Evolutionary conservation across 1,140 invertebrate genomes (phyloP).

Genomic region (Cyclina sinensis): DNA sequence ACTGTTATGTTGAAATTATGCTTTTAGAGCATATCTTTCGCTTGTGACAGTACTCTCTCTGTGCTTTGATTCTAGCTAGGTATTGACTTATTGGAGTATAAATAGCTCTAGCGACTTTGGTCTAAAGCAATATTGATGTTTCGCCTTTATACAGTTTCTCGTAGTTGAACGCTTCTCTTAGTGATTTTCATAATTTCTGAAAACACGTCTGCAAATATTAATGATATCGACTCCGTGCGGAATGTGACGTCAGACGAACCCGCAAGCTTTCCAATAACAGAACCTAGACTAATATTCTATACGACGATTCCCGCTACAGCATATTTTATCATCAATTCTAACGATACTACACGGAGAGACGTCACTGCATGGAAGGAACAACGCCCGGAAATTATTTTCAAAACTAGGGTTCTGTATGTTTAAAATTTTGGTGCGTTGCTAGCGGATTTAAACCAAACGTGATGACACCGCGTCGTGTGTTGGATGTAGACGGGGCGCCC

Average conservation of each 20-base stretch:
- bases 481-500: conserved; percentile 40
- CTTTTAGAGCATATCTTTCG: too few species aligned
- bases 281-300: conserved; percentile 61
- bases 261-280: conserved; percentile 60
- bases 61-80: conserved; percentile 41
- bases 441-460: conserved; percentile 20
- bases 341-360: conserved; percentile 50
- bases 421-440: conserved; percentile 28
- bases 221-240: conserved; percentile 67
- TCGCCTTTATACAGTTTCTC: conserved; percentile 36
- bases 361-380: conserved; percentile 39
- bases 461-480: conserved; percentile 40
- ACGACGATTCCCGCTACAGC: conserved; percentile 42
- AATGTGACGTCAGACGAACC: conserved; percentile 63
- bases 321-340: conserved; percentile 67
- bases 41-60: too few species aligned
- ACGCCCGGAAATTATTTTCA: conserved; percentile 65
- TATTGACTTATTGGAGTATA: conserved; percentile 62
- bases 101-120: conserved; percentile 38
- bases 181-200: conserved; percentile 71
- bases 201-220: conserved; percentile 67
- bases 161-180: conserved; percentile 44
- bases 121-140: conserved; percentile 42
- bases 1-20: too few species aligned
- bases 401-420: conserved; percentile 40